phyloP scores from a whole-genome alignment of 2,113 vertebrate species.

The Paramormyrops kingsleyae region DNA sequence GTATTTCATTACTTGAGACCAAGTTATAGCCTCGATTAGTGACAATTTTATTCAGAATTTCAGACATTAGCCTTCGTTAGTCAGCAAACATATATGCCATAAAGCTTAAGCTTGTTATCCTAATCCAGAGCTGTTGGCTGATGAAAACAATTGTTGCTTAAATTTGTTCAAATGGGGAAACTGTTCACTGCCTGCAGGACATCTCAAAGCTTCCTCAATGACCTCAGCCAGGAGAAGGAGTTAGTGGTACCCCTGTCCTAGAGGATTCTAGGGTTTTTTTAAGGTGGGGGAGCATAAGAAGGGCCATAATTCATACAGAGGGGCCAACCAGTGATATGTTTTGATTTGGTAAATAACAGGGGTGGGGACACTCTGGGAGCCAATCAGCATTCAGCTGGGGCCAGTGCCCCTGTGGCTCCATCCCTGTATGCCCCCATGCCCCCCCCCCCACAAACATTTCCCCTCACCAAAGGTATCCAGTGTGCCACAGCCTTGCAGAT shows the following conservation, averaged over 20 bases:
- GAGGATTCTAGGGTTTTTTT: neutral
- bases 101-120: neutral
- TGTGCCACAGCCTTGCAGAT: neutral
- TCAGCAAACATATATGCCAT: neutral
- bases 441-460: neutral
- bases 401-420: neutral
- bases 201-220: neutral
- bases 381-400: neutral
- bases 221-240: neutral
- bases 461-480: neutral
- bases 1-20: neutral
- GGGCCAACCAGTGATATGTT: neutral
- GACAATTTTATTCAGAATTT: neutral
- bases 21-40: neutral
- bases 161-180: neutral
- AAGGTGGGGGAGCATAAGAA: neutral
- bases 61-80: neutral
- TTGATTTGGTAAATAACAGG: neutral
- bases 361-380: neutral
- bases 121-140: neutral
- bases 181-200: neutral
- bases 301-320: neutral
- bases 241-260: neutral
- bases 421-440: neutral
- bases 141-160: neutral